A percentile compares a stretch with the other conserved stretches of the same genome.
Conservation (phyloP, 2,113 vertebrate species). For the Chinchilla lanigera region DNA sequence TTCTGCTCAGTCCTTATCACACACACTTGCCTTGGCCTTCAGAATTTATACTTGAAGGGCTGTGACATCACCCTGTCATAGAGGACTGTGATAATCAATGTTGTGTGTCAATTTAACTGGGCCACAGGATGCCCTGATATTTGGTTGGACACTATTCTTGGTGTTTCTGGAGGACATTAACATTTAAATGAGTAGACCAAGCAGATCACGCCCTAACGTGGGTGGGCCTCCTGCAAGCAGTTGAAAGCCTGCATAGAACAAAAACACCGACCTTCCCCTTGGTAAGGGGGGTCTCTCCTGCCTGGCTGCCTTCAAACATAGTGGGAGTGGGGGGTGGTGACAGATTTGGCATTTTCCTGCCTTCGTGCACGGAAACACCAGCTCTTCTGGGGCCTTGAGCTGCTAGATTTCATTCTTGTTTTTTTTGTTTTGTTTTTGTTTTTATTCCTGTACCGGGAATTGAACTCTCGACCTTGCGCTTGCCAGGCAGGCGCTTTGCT, state of each 20-base stretch:
- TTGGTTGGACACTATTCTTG: conserved; percentile 9
- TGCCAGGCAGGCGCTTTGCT: no score
- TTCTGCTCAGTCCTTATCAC: neutral
- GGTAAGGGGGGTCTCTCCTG: neutral
- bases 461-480: no score
- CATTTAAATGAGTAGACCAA: neutral
- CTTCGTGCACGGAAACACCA: neutral
- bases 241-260: neutral
- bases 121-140: neutral
- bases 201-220: neutral
- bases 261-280: neutral
- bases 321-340: no score
- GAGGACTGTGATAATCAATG: neutral
- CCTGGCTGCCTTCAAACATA: neutral
- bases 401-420: neutral
- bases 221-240: neutral
- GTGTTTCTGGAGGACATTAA: neutral
- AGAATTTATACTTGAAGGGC: neutral
- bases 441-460: no score
- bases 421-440: no score
- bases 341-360: neutral
- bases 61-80: neutral
- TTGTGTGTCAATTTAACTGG: neutral
- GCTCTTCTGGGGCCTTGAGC: neutral
- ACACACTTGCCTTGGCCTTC: neutral